A percentile compares a stretch with the other conserved stretches of the same genome.
These are phyloP conservation scores for Xylota sylvarum DNA, from an alignment of 2,888 invertebrate genomes.

Conservation along the genomic window DNA sequence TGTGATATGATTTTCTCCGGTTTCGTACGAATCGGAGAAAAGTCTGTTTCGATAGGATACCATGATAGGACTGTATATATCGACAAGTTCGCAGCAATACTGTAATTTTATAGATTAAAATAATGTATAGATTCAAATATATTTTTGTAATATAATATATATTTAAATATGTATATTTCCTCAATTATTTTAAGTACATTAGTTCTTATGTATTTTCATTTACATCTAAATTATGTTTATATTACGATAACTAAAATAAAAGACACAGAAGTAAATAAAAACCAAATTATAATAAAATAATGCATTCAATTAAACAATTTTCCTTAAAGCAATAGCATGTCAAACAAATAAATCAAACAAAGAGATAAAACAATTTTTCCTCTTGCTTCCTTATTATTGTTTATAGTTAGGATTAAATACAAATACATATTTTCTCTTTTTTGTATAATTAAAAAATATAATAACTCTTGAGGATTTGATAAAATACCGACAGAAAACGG, in stretches of 20 bases:
- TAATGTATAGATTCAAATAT: too few species aligned
- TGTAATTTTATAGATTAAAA: too few species aligned
- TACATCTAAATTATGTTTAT: conserved; percentile 74
- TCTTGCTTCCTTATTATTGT: not conserved
- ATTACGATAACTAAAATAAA: conserved; percentile 67
- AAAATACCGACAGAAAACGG: conserved; percentile 65
- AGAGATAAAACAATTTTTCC: conserved; percentile 6
- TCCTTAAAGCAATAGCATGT: conserved; percentile 40
- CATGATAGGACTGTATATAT: too few species aligned
- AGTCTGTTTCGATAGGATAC: too few species aligned
- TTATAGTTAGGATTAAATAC: conserved; percentile 18
- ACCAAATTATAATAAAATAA: conserved; percentile 51
- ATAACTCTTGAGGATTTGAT: conserved; percentile 52
- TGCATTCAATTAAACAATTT: conserved; percentile 45
- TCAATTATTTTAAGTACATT: conserved; percentile 77
- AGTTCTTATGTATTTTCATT: conserved; percentile 76
- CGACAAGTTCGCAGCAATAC: too few species aligned
- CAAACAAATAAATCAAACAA: conserved; percentile 24
- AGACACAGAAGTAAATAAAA: conserved; percentile 40
- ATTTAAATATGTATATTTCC: conserved; percentile 75
- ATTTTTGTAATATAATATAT: conserved; percentile 70
- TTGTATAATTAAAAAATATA: conserved; percentile 31
- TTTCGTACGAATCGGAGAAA: too few species aligned
- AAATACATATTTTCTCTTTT: conserved; percentile 12
- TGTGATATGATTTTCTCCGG: too few species aligned